These are phyloP conservation scores for Nannospalax galili DNA, from an alignment of 2,113 vertebrate species.

Conservation along the genomic window DNA sequence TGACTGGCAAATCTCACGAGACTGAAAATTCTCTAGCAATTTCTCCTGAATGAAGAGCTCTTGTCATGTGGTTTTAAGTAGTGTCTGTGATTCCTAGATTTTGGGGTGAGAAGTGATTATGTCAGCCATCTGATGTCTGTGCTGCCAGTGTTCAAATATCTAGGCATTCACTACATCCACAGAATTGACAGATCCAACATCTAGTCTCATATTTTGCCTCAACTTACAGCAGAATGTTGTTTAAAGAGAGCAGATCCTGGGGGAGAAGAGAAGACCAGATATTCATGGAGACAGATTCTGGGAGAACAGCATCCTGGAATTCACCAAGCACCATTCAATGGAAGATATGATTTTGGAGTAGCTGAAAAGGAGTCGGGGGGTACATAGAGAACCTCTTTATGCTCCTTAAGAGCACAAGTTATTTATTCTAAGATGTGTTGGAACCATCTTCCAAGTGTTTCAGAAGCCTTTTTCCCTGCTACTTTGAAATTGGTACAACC, in stretches of 20 bases:
- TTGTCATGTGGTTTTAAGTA: background rate
- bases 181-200: background rate
- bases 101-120: slow-evolving; percentile 23
- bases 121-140: background rate
- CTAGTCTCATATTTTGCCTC: background rate
- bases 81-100: background rate
- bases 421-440: background rate
- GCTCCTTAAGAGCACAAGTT: background rate
- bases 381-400: background rate
- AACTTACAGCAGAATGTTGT: background rate
- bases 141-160: background rate
- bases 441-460: background rate
- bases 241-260: background rate
- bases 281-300: background rate
- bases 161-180: background rate
- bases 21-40: background rate
- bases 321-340: background rate
- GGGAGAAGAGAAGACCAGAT: background rate
- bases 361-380: background rate
- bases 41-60: slow-evolving; percentile 37
- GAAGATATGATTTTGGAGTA: background rate
- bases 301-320: background rate
- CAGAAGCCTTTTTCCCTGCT: background rate
- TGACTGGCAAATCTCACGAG: slow-evolving; percentile 4
- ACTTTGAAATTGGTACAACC: background rate